Conservation (phyloP, 2,113 vertebrate species). For the Corythaeola cristata region DNA sequence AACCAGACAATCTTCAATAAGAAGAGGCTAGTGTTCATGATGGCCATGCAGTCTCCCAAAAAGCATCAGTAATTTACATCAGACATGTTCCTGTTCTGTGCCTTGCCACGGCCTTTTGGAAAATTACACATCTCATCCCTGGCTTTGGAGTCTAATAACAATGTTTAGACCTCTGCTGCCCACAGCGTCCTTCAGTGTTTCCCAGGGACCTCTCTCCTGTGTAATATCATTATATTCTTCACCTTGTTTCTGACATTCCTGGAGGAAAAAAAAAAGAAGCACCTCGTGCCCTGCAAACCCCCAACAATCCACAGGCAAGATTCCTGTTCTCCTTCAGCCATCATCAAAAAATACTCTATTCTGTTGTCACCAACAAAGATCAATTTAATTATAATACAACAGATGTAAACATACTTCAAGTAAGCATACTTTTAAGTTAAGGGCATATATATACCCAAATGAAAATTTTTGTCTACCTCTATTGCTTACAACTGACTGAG, state of each 20-base stretch:
- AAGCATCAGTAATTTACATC: background rate
- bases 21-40: background rate
- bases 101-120: background rate
- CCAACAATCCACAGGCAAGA: background rate
- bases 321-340: background rate
- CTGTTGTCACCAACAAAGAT: fast-evolving
- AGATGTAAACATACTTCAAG: background rate
- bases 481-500: background rate
- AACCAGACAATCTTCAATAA: background rate
- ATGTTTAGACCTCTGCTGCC: background rate
- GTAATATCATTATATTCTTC: background rate
- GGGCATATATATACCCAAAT: background rate
- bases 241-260: background rate
- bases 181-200: background rate
- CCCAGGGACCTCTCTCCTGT: background rate
- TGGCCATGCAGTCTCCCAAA: background rate
- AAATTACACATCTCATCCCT: background rate
- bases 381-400: background rate
- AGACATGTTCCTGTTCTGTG: background rate
- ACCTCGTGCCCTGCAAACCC: background rate
- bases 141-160: background rate
- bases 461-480: background rate
- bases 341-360: background rate
- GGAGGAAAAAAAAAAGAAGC: background rate
- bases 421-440: background rate